A percentile compares a stretch with the other conserved stretches of the same genome.
Evolutionary conservation across 1,140 invertebrate species (phyloP).

Genomic region (Streblospio benedicti): DNA sequence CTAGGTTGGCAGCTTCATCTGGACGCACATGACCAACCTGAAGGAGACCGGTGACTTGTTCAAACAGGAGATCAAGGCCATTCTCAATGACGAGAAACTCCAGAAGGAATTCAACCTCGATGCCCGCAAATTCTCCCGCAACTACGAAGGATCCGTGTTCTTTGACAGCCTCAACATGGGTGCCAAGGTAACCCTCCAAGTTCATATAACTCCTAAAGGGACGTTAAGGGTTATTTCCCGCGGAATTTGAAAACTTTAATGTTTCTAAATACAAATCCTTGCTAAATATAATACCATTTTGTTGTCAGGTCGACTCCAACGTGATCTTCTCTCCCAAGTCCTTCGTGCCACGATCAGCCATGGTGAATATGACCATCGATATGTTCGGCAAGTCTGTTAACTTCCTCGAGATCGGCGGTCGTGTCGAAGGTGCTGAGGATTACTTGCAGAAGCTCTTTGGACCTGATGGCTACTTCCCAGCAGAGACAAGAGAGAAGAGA

Average conservation of each 20-base stretch:
- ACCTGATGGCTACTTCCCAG: conserved; percentile 54
- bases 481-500: too few relatives aligned
- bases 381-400: conserved; percentile 79
- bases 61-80: conserved; percentile 69
- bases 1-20: conserved; percentile 89
- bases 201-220: too few relatives aligned
- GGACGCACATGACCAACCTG: conserved; percentile 80
- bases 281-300: too few relatives aligned
- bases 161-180: conserved; percentile 12
- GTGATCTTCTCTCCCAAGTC: conserved; percentile 82
- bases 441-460: conserved; percentile 76
- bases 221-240: too few relatives aligned
- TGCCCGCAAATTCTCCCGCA: conserved; percentile 74
- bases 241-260: too few relatives aligned
- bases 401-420: conserved; percentile 70
- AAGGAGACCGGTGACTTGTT: conserved; percentile 73
- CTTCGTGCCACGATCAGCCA: conserved; percentile 69
- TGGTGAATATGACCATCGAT: conserved; percentile 72
- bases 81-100: conserved; percentile 65
- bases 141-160: conserved; percentile 57
- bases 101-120: conserved; percentile 73
- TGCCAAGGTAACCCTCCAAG: too few relatives aligned
- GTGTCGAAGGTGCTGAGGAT: conserved; percentile 77
- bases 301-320: conserved; percentile 42
- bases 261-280: too few relatives aligned